Percentiles rank a stretch among this genome's conserved stretches.
Evolutionary conservation across 2,797 vertebrate species (phyloP).

Genomic region (Jordanella pulchra): DNA sequence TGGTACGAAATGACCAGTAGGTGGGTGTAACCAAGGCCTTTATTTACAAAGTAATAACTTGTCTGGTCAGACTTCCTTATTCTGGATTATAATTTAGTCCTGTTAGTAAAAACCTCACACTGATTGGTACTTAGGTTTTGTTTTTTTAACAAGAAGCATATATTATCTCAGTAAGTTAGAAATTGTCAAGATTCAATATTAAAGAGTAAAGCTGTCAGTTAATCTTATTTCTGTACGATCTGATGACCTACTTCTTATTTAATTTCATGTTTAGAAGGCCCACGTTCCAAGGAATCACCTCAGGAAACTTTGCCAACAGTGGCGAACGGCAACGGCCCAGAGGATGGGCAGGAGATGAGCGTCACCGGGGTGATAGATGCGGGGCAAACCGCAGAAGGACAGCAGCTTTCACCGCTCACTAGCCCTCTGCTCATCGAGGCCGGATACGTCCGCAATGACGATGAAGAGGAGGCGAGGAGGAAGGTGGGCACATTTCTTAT

Average conservation of each 20-base stretch:
- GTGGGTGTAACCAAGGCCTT: neutral
- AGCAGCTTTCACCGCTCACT: slow-evolving; percentile 89
- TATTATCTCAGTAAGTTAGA: neutral
- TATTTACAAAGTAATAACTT: neutral
- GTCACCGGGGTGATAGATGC: slow-evolving; percentile 62
- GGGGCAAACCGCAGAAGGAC: slow-evolving; percentile 84
- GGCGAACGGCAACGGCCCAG: slow-evolving; percentile 51
- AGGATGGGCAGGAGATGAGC: slow-evolving; percentile 69
- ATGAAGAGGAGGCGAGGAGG: slow-evolving; percentile 92
- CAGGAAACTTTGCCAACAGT: slow-evolving; percentile 57
- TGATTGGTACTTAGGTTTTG: neutral
- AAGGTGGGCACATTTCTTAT: slow-evolving; percentile 81
- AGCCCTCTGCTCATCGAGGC: slow-evolving; percentile 92
- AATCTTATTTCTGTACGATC: slow-evolving; percentile 39
- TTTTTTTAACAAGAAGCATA: neutral
- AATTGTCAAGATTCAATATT: neutral
- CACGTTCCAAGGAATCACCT: slow-evolving; percentile 86
- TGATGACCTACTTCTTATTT: slow-evolving; percentile 19
- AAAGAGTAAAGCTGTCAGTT: slow-evolving; percentile 29
- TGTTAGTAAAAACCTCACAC: too few species aligned
- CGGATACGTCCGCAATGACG: slow-evolving; percentile 85
- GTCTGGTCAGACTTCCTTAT: too few species aligned
- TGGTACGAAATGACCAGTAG: too few species aligned
- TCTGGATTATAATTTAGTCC: too few species aligned
- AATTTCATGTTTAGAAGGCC: slow-evolving; percentile 75